Evolutionary conservation across 2,113 vertebrate genomes (phyloP).

Genomic region (Nannospalax galili): DNA sequence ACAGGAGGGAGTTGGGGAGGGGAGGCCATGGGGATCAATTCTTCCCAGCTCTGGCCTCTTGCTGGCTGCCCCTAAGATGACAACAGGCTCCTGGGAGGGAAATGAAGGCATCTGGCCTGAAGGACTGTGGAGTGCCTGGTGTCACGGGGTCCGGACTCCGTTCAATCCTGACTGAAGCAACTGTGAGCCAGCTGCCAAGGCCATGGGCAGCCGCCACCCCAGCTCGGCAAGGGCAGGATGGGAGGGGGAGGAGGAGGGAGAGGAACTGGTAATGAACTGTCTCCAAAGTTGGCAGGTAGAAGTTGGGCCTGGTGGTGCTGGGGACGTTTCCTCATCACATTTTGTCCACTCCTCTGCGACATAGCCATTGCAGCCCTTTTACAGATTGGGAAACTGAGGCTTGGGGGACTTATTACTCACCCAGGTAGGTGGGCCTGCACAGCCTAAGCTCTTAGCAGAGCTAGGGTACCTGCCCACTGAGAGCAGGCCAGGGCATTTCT

Average conservation of each 20-base stretch:
- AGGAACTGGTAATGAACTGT: too few species aligned
- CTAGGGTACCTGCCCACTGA: background rate
- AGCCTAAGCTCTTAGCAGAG: background rate
- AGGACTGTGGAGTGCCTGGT: background rate
- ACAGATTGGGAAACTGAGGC: background rate
- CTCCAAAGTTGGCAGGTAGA: background rate
- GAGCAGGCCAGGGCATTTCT: background rate
- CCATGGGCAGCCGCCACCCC: background rate
- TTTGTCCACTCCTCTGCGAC: background rate
- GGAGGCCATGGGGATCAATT: background rate
- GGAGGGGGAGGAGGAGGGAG: background rate
- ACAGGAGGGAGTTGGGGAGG: background rate
- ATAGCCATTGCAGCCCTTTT: background rate
- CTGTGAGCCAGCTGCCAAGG: background rate
- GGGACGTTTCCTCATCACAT: background rate
- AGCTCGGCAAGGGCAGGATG: background rate
- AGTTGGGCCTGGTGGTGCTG: background rate
- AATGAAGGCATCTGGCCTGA: background rate
- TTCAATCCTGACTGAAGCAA: background rate
- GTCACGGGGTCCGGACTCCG: background rate
- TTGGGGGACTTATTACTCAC: too few species aligned
- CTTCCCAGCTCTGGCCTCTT: background rate
- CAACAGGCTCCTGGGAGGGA: constrained; percentile 13
- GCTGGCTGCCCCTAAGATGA: background rate
- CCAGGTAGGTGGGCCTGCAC: background rate